Conservation (phyloP, 92 coral and sea anemone species). For the Paramuricea clavata region DNA sequence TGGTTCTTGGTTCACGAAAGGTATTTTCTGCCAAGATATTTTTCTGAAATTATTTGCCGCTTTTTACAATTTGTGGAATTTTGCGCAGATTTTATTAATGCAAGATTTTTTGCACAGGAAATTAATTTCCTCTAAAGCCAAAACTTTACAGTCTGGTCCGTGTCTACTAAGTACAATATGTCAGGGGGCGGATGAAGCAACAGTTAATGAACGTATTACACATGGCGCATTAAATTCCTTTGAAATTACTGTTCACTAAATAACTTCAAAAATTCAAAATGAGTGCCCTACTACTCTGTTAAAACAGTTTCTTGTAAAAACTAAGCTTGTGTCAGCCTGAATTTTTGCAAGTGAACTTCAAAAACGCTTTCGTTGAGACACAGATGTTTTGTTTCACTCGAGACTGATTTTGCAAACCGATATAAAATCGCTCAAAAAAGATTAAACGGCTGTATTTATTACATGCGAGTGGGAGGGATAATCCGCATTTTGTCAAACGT, state of each 20-base stretch:
- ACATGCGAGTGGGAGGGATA: not conserved
- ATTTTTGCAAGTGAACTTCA: not conserved
- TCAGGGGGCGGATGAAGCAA: not conserved
- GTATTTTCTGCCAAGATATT: too few relatives aligned
- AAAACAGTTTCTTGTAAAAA: not conserved
- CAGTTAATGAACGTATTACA: not conserved
- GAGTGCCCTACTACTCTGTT: not conserved
- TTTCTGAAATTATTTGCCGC: too few relatives aligned
- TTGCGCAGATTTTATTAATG: too few relatives aligned
- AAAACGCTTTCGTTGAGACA: not conserved
- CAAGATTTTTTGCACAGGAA: too few relatives aligned
- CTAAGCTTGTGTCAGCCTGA: not conserved
- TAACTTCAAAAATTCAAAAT: not conserved
- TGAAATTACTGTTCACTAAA: not conserved
- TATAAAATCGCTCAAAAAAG: constrained; percentile 8
- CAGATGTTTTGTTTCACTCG: not conserved
- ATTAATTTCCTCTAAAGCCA: too few relatives aligned
- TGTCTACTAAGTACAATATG: not conserved
- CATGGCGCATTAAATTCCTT: not conserved
- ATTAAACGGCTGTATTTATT: not conserved
- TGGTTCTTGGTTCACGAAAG: too few relatives aligned
- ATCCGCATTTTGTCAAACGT: not conserved
- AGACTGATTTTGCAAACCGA: not conserved
- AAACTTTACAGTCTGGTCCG: not conserved
- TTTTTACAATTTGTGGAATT: too few relatives aligned